Conservation (phyloP, 2,888 invertebrate genomes). For the Cephus sareptanus region DNA sequence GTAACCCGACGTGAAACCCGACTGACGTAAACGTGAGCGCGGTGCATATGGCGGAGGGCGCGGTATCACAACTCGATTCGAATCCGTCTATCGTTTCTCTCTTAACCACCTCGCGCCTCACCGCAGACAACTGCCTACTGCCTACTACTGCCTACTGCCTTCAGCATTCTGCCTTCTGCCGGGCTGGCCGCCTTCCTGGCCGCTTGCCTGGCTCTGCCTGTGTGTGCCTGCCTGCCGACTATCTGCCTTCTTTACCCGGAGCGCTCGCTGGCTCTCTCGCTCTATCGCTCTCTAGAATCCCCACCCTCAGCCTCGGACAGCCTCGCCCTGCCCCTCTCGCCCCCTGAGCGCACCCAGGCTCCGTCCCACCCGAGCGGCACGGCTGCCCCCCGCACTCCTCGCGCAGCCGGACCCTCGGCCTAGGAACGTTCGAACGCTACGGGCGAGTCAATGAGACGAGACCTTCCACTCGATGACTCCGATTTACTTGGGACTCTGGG, state of each 20-base stretch:
- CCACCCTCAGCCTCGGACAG: not conserved
- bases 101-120: not conserved
- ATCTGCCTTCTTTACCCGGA: not conserved
- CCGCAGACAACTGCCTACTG: not conserved
- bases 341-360: not conserved
- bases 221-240: not conserved
- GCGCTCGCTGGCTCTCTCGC: slow-evolving; percentile 7
- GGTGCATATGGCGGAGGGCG: not conserved
- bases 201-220: not conserved
- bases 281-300: slow-evolving; percentile 1
- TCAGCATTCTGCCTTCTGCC: not conserved
- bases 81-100: not conserved
- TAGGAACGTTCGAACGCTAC: too few relatives aligned
- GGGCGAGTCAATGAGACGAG: not conserved
- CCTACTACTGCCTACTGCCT: not conserved
- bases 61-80: not conserved
- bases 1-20: not conserved
- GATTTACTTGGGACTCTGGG: not conserved
- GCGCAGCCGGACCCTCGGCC: not conserved
- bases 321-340: not conserved
- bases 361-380: not conserved
- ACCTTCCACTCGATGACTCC: not conserved
- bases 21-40: not conserved
- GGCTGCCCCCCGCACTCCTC: not conserved
- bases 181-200: not conserved